These are phyloP conservation scores for Lepidurus arcticus DNA, from an alignment of 1,140 invertebrate species.

Conservation along the genomic window DNA sequence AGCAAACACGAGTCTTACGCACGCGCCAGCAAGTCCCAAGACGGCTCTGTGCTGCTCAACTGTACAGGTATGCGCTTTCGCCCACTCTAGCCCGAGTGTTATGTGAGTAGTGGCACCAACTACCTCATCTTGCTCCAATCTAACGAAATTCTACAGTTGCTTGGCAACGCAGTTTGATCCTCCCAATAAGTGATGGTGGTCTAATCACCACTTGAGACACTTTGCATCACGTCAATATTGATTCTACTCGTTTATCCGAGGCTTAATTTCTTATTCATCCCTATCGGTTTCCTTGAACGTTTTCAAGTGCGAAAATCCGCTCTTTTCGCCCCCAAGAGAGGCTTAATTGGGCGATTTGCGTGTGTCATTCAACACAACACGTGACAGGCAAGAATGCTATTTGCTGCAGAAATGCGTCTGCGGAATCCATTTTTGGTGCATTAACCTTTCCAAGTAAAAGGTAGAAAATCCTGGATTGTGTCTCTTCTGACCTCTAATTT, in stretches of 20 bases:
- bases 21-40: neutral
- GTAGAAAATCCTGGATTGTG: constrained; percentile 1
- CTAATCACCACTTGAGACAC: constrained; percentile 1
- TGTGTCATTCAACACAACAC: neutral
- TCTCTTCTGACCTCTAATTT: neutral
- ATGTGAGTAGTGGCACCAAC: constrained; percentile 8
- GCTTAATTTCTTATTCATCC: neutral
- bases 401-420: neutral
- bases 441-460: neutral
- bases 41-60: neutral
- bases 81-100: constrained; percentile 17
- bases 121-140: neutral
- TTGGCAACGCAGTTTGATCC: neutral
- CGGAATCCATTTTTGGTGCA: neutral
- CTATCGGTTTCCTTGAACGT: neutral
- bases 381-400: constrained; percentile 1
- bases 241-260: neutral
- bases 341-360: neutral
- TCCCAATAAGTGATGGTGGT: constrained; percentile 10
- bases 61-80: constrained; percentile 13
- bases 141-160: neutral
- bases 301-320: neutral
- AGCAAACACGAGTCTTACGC: neutral
- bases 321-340: neutral
- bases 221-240: neutral